Evolutionary conservation across 1,140 invertebrate species (phyloP), one percentile per base, ranked within the genome.

Genomic region (Triops longicaudatus): DNA sequence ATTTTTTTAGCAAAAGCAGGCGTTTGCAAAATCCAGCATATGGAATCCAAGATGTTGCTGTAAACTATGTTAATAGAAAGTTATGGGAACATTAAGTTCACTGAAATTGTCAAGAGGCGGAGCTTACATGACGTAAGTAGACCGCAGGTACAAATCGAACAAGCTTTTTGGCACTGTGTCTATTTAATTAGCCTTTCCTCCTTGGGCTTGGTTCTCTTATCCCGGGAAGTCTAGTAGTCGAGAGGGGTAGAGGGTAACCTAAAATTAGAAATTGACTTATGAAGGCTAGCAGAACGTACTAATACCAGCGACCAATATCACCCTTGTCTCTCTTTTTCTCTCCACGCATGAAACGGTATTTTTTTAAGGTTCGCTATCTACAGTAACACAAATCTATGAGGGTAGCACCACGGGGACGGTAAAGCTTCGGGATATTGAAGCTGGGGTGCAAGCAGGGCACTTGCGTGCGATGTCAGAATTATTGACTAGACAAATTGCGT

Each of bases 261-360:
- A 63, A 63, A 63, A 63, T 63, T 63, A 63, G 50, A 63, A 22
- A 1, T 63, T 63, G 50, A 63, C 50, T 63, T 63, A 63, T 63
- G 10, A 63, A 63, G 50, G 50, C 50, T n/a, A 63, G 22, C 17
- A 63, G 50, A 14, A 63, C 50, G 50, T 63, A 63, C 50, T 6
- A n/a, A 22, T 63, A 63, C 50, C 14, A 17, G 50, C 50, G n/a
- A 63, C 50, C 50, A 17, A 17, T 63, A 14, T 63, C 44, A 11
- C 44, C 44, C 44, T 9, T 22, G 10, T 63, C 5, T 22, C 50
- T 9, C n/a, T 63, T 63, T 63, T 63, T 63, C n/a, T 63, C 14
- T 22, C 22, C 50, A 14, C 17, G 50, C 50, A 63, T 22, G 50
- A 63, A 63, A 63, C 1, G 7, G 31, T 37, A 37, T 2, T 7